phyloP scores from a whole-genome alignment of 2,113 vertebrate species.

The Pseudois nayaur region DNA sequence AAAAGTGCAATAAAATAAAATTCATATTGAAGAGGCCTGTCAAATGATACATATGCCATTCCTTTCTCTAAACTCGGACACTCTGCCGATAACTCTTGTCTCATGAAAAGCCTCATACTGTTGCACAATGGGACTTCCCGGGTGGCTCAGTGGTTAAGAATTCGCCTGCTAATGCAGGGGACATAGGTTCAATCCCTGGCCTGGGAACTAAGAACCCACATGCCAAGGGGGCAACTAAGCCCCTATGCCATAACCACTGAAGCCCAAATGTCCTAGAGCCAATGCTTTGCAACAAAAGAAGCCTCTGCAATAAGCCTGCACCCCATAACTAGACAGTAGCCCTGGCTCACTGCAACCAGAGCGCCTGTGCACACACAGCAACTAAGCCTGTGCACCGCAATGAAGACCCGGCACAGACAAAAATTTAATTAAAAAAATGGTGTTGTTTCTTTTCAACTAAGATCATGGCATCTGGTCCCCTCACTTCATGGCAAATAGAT shows the following conservation, averaged over 20 bases:
- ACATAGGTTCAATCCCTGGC: not conserved
- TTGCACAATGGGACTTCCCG: not conserved
- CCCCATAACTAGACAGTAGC: not conserved
- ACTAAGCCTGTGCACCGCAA: not conserved
- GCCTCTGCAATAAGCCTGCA: not conserved
- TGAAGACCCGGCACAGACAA: not conserved
- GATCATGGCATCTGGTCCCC: not conserved
- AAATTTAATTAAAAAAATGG: fast-evolving
- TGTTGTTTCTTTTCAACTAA: not conserved
- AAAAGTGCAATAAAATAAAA: not conserved
- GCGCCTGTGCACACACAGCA: not conserved
- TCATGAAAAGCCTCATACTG: not conserved
- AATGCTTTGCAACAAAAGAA: not conserved
- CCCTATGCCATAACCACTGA: not conserved
- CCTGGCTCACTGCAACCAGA: not conserved
- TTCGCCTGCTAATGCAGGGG: not conserved
- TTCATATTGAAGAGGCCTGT: not conserved
- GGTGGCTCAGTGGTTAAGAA: not conserved
- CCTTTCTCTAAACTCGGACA: not conserved
- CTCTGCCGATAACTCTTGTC: fast-evolving
- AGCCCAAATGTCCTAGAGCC: not conserved
- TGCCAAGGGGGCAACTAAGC: not conserved
- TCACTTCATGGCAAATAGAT: not conserved
- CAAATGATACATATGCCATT: not conserved
- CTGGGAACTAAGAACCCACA: not conserved